Conservation (phyloP, 2,888 invertebrate genomes). For the Megastigmus dorsalis region DNA sequence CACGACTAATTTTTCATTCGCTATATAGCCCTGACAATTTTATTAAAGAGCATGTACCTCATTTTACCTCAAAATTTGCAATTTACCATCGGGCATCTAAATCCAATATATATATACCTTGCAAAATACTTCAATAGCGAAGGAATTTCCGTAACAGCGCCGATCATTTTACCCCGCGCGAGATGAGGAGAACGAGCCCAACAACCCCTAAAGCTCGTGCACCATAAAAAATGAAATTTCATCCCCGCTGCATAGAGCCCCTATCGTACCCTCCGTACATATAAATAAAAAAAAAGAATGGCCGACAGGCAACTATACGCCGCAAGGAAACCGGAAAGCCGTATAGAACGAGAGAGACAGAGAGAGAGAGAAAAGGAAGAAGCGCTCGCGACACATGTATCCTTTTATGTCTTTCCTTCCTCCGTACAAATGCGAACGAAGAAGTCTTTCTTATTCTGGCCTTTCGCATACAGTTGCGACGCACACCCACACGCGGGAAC, state of each 20-base stretch:
- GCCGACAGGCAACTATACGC: no score
- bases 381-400: conserved; percentile 40
- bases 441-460: neutral
- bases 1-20: no score
- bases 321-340: conserved; percentile 25
- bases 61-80: no score
- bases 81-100: no score
- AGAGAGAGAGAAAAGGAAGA: neutral
- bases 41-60: no score
- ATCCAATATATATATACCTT: no score
- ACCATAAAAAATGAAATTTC: conserved; percentile 40
- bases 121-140: conserved; percentile 26
- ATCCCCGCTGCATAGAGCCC: neutral
- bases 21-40: no score
- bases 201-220: neutral
- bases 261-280: neutral
- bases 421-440: neutral
- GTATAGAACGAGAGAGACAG: neutral
- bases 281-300: neutral
- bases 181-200: neutral
- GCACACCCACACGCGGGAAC: neutral
- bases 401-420: conserved; percentile 37
- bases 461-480: no score
- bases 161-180: no score
- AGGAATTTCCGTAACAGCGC: neutral